phyloP scores from a whole-genome alignment of 2,888 invertebrate species.

The Allophyes oxyacanthae region DNA sequence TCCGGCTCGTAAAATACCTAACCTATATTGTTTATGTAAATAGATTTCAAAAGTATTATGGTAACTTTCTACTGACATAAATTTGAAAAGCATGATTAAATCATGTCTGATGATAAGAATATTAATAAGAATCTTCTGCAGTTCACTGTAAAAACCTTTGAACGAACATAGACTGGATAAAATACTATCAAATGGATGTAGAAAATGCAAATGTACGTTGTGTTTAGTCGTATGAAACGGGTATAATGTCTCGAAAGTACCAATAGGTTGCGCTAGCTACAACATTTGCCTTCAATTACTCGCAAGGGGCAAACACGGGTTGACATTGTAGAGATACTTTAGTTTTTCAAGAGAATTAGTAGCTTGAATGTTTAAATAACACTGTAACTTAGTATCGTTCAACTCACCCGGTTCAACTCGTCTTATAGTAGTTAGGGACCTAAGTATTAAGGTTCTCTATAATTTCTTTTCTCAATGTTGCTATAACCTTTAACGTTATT shows the following conservation, averaged over 20 bases:
- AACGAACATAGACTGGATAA: too few relatives aligned
- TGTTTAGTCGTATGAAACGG: conserved; percentile 5
- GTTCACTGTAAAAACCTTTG: too few relatives aligned
- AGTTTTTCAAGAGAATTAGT: conserved; percentile 14
- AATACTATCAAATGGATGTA: too few relatives aligned
- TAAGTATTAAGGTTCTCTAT: background rate
- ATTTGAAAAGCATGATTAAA: too few relatives aligned
- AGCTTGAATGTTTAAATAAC: conserved; percentile 6
- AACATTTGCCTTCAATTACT: conserved; percentile 21
- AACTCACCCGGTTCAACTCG: too few relatives aligned
- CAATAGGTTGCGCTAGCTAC: conserved; percentile 47
- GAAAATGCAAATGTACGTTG: conserved; percentile 35
- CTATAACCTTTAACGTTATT: conserved; percentile 7
- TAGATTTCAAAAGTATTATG: too few relatives aligned
- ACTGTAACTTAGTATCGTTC: background rate
- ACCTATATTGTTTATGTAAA: too few relatives aligned
- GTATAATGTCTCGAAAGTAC: conserved; percentile 46
- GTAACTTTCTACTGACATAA: too few relatives aligned
- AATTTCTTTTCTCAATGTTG: conserved; percentile 6
- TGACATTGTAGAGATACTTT: conserved; percentile 12
- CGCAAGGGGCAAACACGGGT: conserved; percentile 18
- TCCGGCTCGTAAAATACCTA: too few relatives aligned
- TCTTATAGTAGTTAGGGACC: background rate
- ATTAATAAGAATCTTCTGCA: too few relatives aligned
- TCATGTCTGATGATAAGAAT: too few relatives aligned